A percentile compares a stretch with the other conserved stretches of the same genome.
phyloP scores from a whole-genome alignment of 2,113 vertebrate species.

The Chloebia gouldiae region DNA sequence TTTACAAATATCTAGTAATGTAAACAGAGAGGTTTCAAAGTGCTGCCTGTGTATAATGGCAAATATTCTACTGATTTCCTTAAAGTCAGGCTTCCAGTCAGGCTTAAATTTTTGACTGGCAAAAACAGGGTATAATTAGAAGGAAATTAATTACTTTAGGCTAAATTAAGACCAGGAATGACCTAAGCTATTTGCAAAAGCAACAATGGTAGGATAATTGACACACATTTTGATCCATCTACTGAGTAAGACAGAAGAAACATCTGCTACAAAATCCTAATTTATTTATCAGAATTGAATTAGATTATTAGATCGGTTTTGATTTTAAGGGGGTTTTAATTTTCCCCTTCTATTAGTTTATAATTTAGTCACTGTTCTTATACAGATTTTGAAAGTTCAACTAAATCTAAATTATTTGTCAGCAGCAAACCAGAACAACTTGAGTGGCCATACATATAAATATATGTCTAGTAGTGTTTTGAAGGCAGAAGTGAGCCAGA shows the following conservation, averaged over 20 bases:
- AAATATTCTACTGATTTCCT: neutral
- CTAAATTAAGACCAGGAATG: neutral
- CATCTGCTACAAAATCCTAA: neutral
- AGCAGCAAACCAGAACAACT: constrained; percentile 2
- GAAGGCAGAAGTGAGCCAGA: constrained; percentile 5
- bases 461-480: neutral
- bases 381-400: neutral
- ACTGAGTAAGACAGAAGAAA: neutral
- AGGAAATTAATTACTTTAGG: neutral
- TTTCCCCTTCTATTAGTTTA: neutral
- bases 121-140: neutral
- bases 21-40: neutral
- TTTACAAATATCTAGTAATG: neutral
- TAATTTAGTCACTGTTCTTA: neutral
- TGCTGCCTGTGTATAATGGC: neutral
- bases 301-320: neutral
- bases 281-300: neutral
- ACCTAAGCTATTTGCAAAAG: neutral
- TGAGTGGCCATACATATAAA: neutral
- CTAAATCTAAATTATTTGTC: constrained; percentile 1
- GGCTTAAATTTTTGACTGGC: neutral
- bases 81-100: neutral
- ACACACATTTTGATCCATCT: neutral
- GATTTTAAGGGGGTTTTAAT: neutral
- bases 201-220: neutral